These are phyloP conservation scores for Gopherus evgoodei DNA, from an alignment of 2,113 vertebrate genomes.

Conservation along the genomic window DNA sequence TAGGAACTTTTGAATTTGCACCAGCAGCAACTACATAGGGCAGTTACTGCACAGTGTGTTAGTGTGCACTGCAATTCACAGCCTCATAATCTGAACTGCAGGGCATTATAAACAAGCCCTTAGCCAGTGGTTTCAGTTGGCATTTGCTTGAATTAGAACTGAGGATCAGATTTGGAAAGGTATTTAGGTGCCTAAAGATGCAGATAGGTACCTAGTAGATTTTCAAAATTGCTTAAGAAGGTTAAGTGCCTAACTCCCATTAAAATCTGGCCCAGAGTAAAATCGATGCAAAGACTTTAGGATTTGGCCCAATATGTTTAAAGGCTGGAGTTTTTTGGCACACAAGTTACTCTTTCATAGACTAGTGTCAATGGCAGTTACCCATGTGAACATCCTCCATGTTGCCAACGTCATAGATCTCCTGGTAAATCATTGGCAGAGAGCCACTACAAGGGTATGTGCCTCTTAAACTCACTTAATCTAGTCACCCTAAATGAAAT, in stretches of 20 bases:
- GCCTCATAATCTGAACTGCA: background rate
- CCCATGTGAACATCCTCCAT: background rate
- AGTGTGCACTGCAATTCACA: background rate
- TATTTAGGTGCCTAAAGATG: slow-evolving; percentile 32
- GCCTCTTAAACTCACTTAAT: background rate
- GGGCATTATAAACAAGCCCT: background rate
- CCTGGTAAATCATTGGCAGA: background rate
- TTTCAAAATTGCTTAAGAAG: background rate
- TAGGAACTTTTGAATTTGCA: background rate
- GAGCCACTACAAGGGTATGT: background rate
- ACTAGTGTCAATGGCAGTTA: slow-evolving; percentile 12
- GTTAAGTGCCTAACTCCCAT: background rate
- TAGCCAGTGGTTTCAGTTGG: background rate
- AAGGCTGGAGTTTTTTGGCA: background rate
- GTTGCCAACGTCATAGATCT: background rate
- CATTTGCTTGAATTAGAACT: slow-evolving; percentile 4
- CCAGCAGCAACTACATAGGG: background rate
- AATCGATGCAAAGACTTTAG: background rate
- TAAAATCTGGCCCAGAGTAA: background rate
- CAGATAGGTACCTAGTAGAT: background rate
- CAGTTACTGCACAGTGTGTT: background rate
- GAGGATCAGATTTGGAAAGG: background rate
- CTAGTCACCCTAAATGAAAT: background rate
- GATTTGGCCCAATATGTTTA: background rate
- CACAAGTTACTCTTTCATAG: background rate